A percentile compares a stretch with the other conserved stretches of the same genome.
Conservation (phyloP, 2,888 invertebrate genomes). For the Drosophila leonis region DNA sequence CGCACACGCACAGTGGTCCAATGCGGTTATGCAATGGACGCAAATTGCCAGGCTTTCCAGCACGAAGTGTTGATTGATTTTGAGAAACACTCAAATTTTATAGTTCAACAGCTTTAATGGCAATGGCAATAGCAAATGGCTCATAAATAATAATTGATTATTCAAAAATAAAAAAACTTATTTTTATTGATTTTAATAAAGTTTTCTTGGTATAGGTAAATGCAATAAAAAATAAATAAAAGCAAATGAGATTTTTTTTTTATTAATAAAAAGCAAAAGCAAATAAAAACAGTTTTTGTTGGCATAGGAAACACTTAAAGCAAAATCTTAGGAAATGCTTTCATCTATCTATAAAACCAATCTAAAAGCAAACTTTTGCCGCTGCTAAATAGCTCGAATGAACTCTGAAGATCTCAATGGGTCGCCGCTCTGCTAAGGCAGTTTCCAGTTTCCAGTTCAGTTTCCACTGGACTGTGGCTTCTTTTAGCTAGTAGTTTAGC, state of each 20-base stretch:
- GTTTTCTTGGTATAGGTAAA: neutral
- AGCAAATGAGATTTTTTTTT: constrained; percentile 1
- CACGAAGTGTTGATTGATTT: constrained; percentile 24
- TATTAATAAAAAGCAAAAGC: neutral
- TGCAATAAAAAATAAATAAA: constrained; percentile 8
- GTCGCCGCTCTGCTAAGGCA: constrained; percentile 7
- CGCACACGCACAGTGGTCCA: constrained; percentile 33
- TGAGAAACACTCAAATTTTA: constrained; percentile 20
- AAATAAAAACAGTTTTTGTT: constrained; percentile 1
- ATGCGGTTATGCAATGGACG: constrained; percentile 6
- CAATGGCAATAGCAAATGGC: constrained; percentile 3
- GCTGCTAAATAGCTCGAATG: constrained; percentile 9
- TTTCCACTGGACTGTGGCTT: constrained; percentile 22
- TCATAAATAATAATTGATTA: constrained; percentile 35
- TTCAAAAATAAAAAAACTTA: neutral
- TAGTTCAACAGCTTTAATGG: constrained; percentile 15
- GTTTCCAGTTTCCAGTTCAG: constrained; percentile 13
- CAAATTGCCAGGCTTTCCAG: constrained; percentile 11
- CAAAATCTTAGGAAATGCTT: neutral
- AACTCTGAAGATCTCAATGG: constrained; percentile 29
- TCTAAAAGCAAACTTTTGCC: constrained; percentile 13
- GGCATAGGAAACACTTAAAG: neutral
- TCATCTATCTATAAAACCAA: constrained; percentile 7
- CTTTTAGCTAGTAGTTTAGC: constrained; percentile 17
- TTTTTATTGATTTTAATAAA: neutral